Conservation (phyloP, 2,888 invertebrate species). For the Pristionchus japonicus region DNA sequence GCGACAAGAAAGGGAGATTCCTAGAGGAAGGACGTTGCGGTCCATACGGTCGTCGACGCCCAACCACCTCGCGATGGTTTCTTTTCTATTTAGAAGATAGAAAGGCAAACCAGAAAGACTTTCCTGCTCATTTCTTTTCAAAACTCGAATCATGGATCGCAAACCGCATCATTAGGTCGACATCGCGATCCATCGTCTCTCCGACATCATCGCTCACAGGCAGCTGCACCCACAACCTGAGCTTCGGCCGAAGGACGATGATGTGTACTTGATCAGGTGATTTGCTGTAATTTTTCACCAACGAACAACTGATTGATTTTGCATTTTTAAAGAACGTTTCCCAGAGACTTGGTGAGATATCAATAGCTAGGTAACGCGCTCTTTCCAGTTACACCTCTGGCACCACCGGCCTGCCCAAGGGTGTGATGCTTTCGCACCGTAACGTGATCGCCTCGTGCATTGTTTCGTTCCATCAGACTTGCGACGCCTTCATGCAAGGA, state of each 20-base stretch:
- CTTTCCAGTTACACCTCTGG: constrained; percentile 74
- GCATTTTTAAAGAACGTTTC: neutral
- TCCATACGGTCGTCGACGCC: too few species aligned
- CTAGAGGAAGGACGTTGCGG: too few species aligned
- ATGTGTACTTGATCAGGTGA: constrained; percentile 76
- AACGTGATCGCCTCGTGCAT: neutral
- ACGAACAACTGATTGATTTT: neutral
- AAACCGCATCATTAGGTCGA: constrained; percentile 22
- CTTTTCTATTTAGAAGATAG: too few species aligned
- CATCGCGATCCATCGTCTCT: constrained; percentile 60
- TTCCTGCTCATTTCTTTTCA: too few species aligned
- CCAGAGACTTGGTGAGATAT: too few species aligned
- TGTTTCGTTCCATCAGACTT: neutral
- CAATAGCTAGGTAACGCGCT: too few species aligned
- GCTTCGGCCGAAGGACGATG: constrained; percentile 68
- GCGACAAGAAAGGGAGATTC: too few species aligned
- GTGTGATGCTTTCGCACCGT: constrained; percentile 94
- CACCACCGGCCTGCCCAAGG: constrained; percentile 95
- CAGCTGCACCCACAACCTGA: constrained; percentile 47
- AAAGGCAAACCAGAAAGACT: neutral
- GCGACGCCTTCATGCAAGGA: neutral
- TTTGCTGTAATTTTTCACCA: neutral
- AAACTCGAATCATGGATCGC: neutral
- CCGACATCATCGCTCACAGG: constrained; percentile 56
- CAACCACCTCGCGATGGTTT: too few species aligned